These are phyloP conservation scores for Hypsopygia costalis DNA, from an alignment of 2,888 invertebrate genomes.

Conservation along the genomic window DNA sequence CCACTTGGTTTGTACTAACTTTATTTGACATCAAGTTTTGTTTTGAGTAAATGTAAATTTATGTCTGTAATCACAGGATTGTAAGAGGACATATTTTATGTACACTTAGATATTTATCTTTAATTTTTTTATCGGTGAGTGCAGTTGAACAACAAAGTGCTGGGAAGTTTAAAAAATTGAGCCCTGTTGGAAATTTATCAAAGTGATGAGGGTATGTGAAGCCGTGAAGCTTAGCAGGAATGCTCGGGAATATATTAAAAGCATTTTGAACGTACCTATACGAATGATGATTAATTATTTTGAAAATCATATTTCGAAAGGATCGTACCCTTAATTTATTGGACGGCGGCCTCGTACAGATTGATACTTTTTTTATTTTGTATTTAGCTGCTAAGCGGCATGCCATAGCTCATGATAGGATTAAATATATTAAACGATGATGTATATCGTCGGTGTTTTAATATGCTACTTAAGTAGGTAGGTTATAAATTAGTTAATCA, in stretches of 20 bases:
- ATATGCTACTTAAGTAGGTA: too few relatives aligned
- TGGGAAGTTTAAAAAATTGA: not conserved
- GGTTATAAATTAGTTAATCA: too few relatives aligned
- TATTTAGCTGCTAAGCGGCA: not conserved
- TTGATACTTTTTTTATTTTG: constrained; percentile 17
- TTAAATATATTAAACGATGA: too few relatives aligned
- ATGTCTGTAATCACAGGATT: not conserved
- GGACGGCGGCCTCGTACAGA: constrained; percentile 10
- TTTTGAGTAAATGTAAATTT: not conserved
- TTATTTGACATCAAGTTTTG: too few relatives aligned
- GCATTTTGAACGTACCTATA: constrained; percentile 29
- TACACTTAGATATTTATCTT: not conserved
- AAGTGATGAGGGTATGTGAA: constrained; percentile 10
- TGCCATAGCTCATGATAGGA: not conserved
- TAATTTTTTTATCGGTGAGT: not conserved
- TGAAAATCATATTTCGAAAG: constrained; percentile 21
- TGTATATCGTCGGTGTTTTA: too few relatives aligned
- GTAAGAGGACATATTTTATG: not conserved
- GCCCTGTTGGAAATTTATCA: constrained; percentile 11
- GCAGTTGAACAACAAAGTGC: not conserved
- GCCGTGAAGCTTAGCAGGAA: not conserved
- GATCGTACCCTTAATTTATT: not conserved
- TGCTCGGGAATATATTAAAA: not conserved
- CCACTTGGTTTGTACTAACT: too few relatives aligned
- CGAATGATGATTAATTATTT: constrained; percentile 41